A percentile compares a stretch with the other conserved stretches of the same genome.
Conservation (phyloP, 2,113 vertebrate genomes). For the Odobenus rosmarus region DNA sequence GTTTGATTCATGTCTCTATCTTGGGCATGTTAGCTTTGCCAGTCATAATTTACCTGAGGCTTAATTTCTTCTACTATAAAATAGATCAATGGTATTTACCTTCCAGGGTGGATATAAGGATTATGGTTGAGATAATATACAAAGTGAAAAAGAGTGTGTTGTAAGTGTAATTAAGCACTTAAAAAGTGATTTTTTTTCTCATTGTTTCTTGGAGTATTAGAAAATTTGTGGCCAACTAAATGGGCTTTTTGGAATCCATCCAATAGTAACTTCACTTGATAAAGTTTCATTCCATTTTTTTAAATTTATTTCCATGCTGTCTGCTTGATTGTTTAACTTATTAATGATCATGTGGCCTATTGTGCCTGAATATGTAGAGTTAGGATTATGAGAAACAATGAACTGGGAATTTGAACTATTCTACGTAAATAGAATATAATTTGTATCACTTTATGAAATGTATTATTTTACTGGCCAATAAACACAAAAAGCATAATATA, state of each 20-base stretch:
- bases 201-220: neutral
- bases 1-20: neutral
- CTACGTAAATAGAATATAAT: neutral
- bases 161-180: neutral
- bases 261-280: neutral
- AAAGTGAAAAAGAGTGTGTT: neutral
- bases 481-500: neutral
- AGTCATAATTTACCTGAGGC: neutral
- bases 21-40: neutral
- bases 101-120: neutral
- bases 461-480: neutral
- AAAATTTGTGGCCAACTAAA: neutral
- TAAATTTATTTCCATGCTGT: neutral
- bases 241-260: neutral
- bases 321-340: neutral
- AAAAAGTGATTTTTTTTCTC: neutral
- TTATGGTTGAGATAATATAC: neutral
- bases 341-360: neutral
- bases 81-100: neutral
- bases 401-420: neutral
- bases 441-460: neutral
- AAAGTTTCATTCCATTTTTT: slow-evolving; percentile 1
- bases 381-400: neutral
- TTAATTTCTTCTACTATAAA: neutral
- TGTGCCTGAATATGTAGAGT: neutral